Evolutionary conservation across 1,140 invertebrate species (phyloP), one percentile per base, ranked within the genome.

Genomic region (Zaprionus vittiger): DNA sequence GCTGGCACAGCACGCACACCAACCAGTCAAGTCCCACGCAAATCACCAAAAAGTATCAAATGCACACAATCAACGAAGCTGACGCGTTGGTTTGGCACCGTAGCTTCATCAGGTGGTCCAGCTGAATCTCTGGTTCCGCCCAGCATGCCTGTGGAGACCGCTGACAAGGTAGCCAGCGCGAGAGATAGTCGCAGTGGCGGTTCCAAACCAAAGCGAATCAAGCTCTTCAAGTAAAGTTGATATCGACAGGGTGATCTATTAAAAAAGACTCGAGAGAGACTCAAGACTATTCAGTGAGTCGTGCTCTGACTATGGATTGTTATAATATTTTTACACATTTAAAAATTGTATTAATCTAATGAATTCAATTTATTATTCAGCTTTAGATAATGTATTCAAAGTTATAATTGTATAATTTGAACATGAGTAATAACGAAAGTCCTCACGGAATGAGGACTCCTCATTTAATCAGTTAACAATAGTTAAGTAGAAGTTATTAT

Each of bases 1-100:
- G 59, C 76, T 1, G 60, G 6, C 6, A 17, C 63, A 12, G 64
- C 57, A 38, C 52, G 73, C 24, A 65, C 47, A 4, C 28, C 67
- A 2, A 6, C 49, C 37, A 62, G 60, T 5, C 60, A 68, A 47
- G 41, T 60, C n/a, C 28, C 76, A 20, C 82, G 90, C 4, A 92
- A 91, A 47, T 92, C 91, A 4, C 91, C 87, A 1, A 92, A 89
- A 49, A 65, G 70, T 2, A 68, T 73, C 1, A 86, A 81, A 26
- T 38, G 73, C 9, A 84, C 89, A 2, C 91, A 92, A 63, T 73
- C 81, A 5, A 92, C 91, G 1, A 92, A 92, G 61, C 57, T 92
- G 4, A 92, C 91, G 0, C 87, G 92, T 47, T 92, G 91, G 91
- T 91, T 92, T 77, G n/a, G 70, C 14, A 20, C 60, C 9, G 37